Conservation (phyloP, 2,113 vertebrate species). For the Cervus canadensis region DNA sequence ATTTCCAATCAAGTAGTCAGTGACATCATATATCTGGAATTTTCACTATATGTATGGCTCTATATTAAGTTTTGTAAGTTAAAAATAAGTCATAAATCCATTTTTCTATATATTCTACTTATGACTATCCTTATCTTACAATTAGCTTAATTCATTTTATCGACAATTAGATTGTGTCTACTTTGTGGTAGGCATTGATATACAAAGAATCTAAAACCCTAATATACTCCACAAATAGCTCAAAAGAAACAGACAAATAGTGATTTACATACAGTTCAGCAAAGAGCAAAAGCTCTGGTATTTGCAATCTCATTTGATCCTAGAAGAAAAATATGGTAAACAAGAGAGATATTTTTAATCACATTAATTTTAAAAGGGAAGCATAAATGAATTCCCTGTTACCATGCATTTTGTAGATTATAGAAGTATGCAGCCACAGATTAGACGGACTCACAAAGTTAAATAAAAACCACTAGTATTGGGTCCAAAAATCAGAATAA, state of each 20-base stretch:
- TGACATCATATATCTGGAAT: background rate
- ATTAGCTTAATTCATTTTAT: slow-evolving; percentile 21
- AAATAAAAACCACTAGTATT: background rate
- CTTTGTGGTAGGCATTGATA: background rate
- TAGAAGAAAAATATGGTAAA: background rate
- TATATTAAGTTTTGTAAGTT: background rate
- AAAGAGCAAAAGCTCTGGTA: background rate
- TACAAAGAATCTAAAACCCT: background rate
- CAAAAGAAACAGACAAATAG: background rate
- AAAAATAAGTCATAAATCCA: background rate
- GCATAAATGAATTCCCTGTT: background rate
- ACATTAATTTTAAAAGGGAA: background rate
- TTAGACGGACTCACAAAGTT: background rate
- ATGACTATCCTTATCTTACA: background rate
- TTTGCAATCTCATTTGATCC: background rate
- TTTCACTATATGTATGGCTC: background rate
- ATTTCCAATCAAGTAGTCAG: background rate
- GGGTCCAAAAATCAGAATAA: background rate
- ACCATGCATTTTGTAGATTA: background rate
- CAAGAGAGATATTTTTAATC: background rate
- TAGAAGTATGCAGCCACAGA: background rate
- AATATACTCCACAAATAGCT: background rate
- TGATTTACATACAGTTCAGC: background rate
- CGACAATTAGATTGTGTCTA: background rate
- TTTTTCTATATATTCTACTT: background rate